These are phyloP conservation scores for Carduelis carduelis DNA, from an alignment of 2,797 vertebrate species.

Conservation along the genomic window DNA sequence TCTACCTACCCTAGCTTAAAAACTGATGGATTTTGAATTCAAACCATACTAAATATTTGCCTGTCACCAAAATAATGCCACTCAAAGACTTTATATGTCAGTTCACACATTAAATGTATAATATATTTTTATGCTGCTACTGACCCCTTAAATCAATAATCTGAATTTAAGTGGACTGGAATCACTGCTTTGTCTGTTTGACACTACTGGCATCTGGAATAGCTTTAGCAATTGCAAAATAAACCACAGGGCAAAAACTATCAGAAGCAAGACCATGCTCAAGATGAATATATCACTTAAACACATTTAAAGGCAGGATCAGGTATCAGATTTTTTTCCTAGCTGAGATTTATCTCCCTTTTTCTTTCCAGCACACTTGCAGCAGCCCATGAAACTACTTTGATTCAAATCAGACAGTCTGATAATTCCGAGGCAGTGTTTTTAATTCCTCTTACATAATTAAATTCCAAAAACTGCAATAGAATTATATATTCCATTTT, in stretches of 20 bases:
- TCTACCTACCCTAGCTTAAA: not conserved
- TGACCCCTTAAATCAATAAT: slow-evolving; percentile 49
- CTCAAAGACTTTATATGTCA: not conserved
- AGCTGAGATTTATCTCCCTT: slow-evolving; percentile 23
- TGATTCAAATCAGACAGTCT: not conserved
- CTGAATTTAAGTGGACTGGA: not conserved
- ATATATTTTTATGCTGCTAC: not conserved
- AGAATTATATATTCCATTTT: not conserved
- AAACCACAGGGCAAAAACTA: slow-evolving; percentile 35
- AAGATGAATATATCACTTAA: slow-evolving; percentile 15
- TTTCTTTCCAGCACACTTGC: not conserved
- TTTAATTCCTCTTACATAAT: not conserved
- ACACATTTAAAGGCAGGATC: slow-evolving; percentile 15
- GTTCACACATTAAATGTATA: not conserved
- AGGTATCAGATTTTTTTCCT: not conserved
- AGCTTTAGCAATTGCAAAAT: slow-evolving; percentile 47
- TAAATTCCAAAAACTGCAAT: not conserved
- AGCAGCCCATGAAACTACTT: not conserved
- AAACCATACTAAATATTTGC: not conserved
- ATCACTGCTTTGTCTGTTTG: not conserved
- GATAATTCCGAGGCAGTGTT: not conserved
- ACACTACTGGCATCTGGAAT: slow-evolving; percentile 52
- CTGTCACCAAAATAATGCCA: not conserved
- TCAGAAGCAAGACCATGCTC: not conserved
- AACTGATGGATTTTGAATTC: not conserved